Evolutionary conservation across 2,797 vertebrate species (phyloP).

Genomic region (Chanos chanos): DNA sequence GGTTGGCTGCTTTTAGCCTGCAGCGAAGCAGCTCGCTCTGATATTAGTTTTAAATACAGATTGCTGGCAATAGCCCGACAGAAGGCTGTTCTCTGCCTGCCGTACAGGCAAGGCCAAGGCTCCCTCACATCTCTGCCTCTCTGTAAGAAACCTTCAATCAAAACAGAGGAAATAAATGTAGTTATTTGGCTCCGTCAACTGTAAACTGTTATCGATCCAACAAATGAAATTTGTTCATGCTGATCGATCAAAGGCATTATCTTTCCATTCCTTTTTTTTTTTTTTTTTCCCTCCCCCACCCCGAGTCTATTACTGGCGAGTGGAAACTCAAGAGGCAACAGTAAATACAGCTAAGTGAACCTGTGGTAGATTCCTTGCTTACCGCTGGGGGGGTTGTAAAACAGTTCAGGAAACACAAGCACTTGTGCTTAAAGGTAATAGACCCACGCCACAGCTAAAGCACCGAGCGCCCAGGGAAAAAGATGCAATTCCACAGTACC

Average conservation of each 20-base stretch:
- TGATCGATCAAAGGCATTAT: conserved; percentile 99
- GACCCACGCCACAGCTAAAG: conserved; percentile 70
- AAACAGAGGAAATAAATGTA: conserved; percentile 87
- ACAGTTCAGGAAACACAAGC: conserved; percentile 58
- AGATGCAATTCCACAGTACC: conserved; percentile 60
- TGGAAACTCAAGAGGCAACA: conserved; percentile 85
- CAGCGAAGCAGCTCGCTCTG: conserved; percentile 71
- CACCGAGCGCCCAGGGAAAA: conserved; percentile 59
- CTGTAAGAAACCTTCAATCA: conserved; percentile 86
- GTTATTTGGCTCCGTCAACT: conserved; percentile 91
- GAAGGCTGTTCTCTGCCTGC: conserved; percentile 65
- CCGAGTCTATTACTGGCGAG: conserved; percentile 95
- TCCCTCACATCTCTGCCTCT: conserved; percentile 63
- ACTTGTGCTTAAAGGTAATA: conserved; percentile 77
- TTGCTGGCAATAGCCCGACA: conserved; percentile 77
- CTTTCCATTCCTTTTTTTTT: conserved; percentile 62
- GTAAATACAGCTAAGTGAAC: conserved; percentile 82
- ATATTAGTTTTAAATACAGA: conserved; percentile 93
- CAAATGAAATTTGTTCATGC: conserved; percentile 99
- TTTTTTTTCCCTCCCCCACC: conserved; percentile 6
- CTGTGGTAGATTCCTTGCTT: conserved; percentile 72
- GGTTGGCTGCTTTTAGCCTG: conserved; percentile 77
- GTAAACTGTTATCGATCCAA: conserved; percentile 99
- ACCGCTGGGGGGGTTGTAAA: conserved; percentile 44
- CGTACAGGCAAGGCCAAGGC: conserved; percentile 69